Base-by-base conservation (phyloP, 2,797 vertebrate species). In the Trachops cirrhosus region DNA sequence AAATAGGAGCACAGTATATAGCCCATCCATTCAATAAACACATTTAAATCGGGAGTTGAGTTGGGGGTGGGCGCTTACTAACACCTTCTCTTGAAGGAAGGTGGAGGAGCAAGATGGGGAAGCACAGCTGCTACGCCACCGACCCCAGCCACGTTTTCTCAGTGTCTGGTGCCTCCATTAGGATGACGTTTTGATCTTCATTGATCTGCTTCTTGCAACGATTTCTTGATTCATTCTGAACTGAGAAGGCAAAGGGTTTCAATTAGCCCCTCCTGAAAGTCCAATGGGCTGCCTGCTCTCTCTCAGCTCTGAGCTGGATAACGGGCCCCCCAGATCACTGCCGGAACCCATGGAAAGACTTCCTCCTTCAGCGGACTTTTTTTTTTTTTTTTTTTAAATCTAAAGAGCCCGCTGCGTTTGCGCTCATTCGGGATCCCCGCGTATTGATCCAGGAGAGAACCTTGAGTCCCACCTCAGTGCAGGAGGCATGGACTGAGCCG, bases 181-280 rank as follows among this genome's bases (percentile, higher is more conserved):
- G 32, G 68, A 59, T 11, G n/a, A 29, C 7, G 5, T 37, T 93
- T 37, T 73, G 71, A 87, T 41, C 37, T 79, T 86, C 29, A 32
- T 41, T 54, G 62, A 29, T 50, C 6, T 7, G 39, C 68, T 32
- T 70, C 37, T 50, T 19, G 0, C 18, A 50, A 62, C 64, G 88
- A 54, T 80, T 52, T 86, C 88, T 52, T 46, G 44, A 70, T 78
- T 91, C 12, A 74, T 91, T 79, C 29, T 67, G 79, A 83, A 64
- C n/a, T 68, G 18, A 46, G 67, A 86, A 18, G 9, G n/a, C 41
- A 83, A 77, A 59, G 29, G 3, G 3, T 64, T 82, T 79, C 54
- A 54, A 44, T 0, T 19, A 37, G 22, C 59, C 29, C 32, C 73
- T 48, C 59, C 24, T 7, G n/a, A 34, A 34, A 91, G 16, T 24